Conservation (phyloP, 1,140 invertebrate species). For the Grapholita molesta region DNA sequence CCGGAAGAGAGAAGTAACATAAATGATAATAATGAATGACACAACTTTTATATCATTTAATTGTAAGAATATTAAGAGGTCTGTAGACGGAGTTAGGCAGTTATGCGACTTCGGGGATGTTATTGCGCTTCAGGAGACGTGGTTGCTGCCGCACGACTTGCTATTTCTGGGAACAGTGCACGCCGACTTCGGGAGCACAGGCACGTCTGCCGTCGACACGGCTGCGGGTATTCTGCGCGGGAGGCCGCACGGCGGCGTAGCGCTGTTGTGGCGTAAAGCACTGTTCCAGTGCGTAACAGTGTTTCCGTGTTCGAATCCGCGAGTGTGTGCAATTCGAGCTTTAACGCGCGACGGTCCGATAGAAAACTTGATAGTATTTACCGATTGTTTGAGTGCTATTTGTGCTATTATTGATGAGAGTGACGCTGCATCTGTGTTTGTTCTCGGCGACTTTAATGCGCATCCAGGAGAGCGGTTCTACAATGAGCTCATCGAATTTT, state of each 20-base stretch:
- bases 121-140: constrained; percentile 17
- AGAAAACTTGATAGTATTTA: constrained; percentile 8
- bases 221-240: neutral
- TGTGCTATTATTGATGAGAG: neutral
- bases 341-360: neutral
- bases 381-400: neutral
- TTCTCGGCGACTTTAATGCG: constrained; percentile 17
- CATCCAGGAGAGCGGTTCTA: neutral
- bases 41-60: constrained; percentile 2
- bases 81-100: neutral
- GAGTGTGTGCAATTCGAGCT: neutral
- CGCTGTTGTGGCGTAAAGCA: constrained; percentile 8
- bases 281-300: neutral
- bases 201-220: constrained; percentile 18
- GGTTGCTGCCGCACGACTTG: constrained; percentile 7
- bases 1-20: neutral
- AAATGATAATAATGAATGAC: neutral
- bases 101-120: constrained; percentile 11
- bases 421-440: neutral
- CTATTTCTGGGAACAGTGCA: neutral
- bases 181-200: neutral
- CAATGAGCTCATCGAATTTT: neutral
- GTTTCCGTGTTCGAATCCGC: neutral
- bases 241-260: constrained; percentile 17
- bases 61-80: constrained; percentile 12